Evolutionary conservation across 2,888 invertebrate species (phyloP).

Genomic region (Eustalomyia histrio): DNA sequence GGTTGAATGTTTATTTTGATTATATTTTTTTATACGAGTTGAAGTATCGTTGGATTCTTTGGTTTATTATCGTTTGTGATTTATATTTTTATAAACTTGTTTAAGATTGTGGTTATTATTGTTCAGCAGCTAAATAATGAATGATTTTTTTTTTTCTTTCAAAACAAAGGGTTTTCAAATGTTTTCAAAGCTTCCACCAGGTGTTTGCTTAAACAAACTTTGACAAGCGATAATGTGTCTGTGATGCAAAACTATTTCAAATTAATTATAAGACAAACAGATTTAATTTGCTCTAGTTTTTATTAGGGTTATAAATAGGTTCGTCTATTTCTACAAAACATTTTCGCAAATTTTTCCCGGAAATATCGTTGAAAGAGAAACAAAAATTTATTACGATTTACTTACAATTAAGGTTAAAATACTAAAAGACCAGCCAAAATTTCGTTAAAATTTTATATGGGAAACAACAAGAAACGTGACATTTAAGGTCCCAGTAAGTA

Average conservation of each 20-base stretch:
- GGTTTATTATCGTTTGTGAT: constrained; percentile 13
- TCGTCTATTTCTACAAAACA: too few species aligned
- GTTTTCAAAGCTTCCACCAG: not conserved
- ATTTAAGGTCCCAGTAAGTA: too few species aligned
- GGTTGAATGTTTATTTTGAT: not conserved
- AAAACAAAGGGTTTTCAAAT: not conserved
- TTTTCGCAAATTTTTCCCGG: too few species aligned
- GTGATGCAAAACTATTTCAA: not conserved
- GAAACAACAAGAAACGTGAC: too few species aligned
- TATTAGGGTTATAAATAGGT: too few species aligned
- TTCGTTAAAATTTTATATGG: too few species aligned
- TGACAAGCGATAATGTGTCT: constrained; percentile 3
- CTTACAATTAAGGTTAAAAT: too few species aligned
- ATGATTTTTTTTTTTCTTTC: not conserved
- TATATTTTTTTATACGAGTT: not conserved
- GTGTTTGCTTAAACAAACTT: not conserved
- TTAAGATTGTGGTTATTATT: constrained; percentile 46
- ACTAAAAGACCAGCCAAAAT: too few species aligned
- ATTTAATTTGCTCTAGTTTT: too few species aligned
- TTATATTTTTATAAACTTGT: constrained; percentile 48
- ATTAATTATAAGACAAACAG: not conserved
- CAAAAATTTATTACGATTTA: too few species aligned
- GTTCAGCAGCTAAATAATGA: constrained; percentile 18
- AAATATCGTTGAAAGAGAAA: too few species aligned
- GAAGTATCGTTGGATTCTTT: not conserved